A percentile compares a stretch with the other conserved stretches of the same genome.
These are phyloP conservation scores for Scortum barcoo DNA, from an alignment of 2,113 vertebrate species.

Conservation along the genomic window DNA sequence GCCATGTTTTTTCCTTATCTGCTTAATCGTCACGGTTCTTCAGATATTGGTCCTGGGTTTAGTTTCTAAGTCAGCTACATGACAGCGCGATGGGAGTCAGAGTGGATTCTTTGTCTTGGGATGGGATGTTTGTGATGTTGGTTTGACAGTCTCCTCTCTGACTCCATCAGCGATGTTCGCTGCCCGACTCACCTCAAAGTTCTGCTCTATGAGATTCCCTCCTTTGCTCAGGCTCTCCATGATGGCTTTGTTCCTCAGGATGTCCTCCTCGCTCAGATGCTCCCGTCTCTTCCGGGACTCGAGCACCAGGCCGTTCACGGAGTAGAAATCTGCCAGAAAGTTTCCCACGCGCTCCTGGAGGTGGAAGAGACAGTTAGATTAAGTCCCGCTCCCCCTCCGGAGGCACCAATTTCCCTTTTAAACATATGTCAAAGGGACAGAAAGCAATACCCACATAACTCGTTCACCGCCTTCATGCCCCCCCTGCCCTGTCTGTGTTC, in stretches of 20 bases:
- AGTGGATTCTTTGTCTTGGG: background rate
- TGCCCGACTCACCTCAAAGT: slow-evolving; percentile 89
- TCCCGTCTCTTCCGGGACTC: slow-evolving; percentile 98
- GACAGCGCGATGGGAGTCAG: background rate
- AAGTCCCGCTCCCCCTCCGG: accelerated
- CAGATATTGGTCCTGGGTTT: background rate
- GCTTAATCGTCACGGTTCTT: background rate
- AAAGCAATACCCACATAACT: slow-evolving; percentile 21
- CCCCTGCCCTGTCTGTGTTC: slow-evolving; percentile 26
- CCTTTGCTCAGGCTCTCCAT: slow-evolving; percentile 99
- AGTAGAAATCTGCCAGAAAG: slow-evolving; percentile 97
- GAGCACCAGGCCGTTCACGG: slow-evolving; percentile 95
- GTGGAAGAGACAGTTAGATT: slow-evolving; percentile 3
- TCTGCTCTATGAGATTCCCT: slow-evolving; percentile 95
- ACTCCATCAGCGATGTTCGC: background rate
- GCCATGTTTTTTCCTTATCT: background rate
- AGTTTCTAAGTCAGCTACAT: background rate
- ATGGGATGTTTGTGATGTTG: background rate
- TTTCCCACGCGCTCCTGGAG: slow-evolving; percentile 96
- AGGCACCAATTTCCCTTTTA: slow-evolving; percentile 49
- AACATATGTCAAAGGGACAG: slow-evolving; percentile 32
- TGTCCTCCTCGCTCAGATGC: slow-evolving; percentile 98
- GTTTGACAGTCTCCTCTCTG: background rate
- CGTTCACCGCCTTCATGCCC: background rate
- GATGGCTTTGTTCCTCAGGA: slow-evolving; percentile 98